Base-by-base conservation (phyloP, 2,113 vertebrate species). In the Poicephalus meyeri region DNA sequence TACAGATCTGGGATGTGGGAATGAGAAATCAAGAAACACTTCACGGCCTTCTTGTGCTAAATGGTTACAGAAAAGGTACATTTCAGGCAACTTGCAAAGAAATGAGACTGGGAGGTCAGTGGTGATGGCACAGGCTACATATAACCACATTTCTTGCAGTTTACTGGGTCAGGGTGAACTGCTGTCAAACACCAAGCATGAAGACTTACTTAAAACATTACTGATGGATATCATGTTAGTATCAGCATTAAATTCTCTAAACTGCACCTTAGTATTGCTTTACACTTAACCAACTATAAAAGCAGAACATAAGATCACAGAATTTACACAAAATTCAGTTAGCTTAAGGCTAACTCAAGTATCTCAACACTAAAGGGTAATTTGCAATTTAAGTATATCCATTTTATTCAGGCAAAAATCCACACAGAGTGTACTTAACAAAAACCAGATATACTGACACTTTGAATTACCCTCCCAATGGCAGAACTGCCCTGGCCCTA, bases 391-490 rank as follows among this genome's bases (percentile, higher is more conserved):
- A 82, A 82, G 74, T 80, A 68, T 60, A 94, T 76, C 56, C 56
- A 80, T 91, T 96, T 82, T 88, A 79, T 91, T 80, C 87, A 92
- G 71, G 44, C 78, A 94, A 80, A 90, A 91, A 88, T 80, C 90
- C 41, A 69, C 52, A 87, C 17, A 47, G 56, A 89, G 20, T 29
- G 56, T 70, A 94, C 66, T 88, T 89, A 76, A 85, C 61, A 94
- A 79, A 96, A 81, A 70, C 58, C 58, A 89, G 87, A 71, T 96
- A 89, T 9, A 89, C 65, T 64, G 71, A 80, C 90, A 88, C 21
- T 61, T 82, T 82, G 85, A 95, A 82, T 93, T 91, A 89, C 80
- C 37, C 16, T 90, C 31, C 70, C 88, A 76, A 60, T 0, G 15
- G 47, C 29, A 94, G 16, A 69, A 72, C 6, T 52, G 41, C 14